phyloP scores from a whole-genome alignment of 2,797 vertebrate species.

The Chaunax sp. region DNA sequence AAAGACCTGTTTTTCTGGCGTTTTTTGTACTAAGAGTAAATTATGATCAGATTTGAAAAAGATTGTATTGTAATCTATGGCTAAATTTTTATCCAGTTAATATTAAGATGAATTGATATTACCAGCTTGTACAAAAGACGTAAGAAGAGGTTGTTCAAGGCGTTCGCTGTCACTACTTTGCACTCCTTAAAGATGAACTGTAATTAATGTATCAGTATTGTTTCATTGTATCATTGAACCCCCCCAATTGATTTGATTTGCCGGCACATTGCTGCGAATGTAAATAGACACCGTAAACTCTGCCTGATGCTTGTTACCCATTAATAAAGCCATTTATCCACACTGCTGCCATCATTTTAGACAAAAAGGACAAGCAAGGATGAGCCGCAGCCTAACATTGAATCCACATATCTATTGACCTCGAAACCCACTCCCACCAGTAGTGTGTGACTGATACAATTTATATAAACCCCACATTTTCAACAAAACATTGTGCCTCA shows the following conservation, averaged over 20 bases:
- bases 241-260: conserved; percentile 50
- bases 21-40: conserved; percentile 95
- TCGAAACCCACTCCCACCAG: conserved; percentile 17
- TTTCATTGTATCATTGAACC: conserved; percentile 62
- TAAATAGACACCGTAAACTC: conserved; percentile 74
- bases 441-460: conserved; percentile 44
- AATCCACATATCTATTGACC: conserved; percentile 42
- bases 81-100: conserved; percentile 94
- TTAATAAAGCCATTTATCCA: conserved; percentile 72
- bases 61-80: conserved; percentile 99
- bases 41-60: conserved; percentile 90
- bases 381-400: conserved; percentile 46
- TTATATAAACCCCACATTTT: conserved; percentile 53
- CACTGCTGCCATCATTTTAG: conserved; percentile 66
- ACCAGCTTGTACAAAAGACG: conserved; percentile 92
- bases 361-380: conserved; percentile 49
- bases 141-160: conserved; percentile 91
- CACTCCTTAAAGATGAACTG: conserved; percentile 84
- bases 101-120: conserved; percentile 86
- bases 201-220: conserved; percentile 60
- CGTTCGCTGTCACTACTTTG: conserved; percentile 92
- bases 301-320: conserved; percentile 69
- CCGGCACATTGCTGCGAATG: conserved; percentile 65
- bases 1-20: conserved; percentile 95
- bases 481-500: conserved; percentile 87